Percentiles rank a stretch among this genome's conserved stretches.
Conservation (phyloP, 2,113 vertebrate species). For the Hepsetus odoe region DNA sequence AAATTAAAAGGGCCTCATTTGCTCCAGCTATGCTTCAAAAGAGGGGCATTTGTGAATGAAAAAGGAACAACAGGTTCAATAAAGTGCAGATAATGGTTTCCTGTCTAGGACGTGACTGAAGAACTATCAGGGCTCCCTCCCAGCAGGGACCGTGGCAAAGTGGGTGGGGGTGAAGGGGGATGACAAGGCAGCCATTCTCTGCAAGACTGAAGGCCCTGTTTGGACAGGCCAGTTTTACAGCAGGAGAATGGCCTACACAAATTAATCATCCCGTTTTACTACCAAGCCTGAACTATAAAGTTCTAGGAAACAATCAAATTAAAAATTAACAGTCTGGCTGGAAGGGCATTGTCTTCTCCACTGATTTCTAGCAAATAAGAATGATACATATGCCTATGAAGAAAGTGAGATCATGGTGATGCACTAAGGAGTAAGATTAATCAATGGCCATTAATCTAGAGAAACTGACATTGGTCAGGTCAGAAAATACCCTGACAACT, state of each 20-base stretch:
- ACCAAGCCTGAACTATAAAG: constrained; percentile 46
- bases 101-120: constrained; percentile 46
- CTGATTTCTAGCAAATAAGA: background rate
- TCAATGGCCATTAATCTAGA: constrained; percentile 4
- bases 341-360: constrained; percentile 34
- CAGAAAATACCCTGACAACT: background rate
- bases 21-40: constrained; percentile 18
- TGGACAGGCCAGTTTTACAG: constrained; percentile 50
- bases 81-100: constrained; percentile 55
- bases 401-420: background rate
- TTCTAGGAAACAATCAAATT: constrained; percentile 52
- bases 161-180: constrained; percentile 10
- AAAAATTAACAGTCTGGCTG: constrained; percentile 47
- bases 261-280: constrained; percentile 53
- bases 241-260: constrained; percentile 44
- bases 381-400: constrained; percentile 19
- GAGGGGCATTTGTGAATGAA: constrained; percentile 38
- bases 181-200: constrained; percentile 44
- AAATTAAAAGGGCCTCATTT: constrained; percentile 43
- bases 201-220: constrained; percentile 38
- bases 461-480: constrained; percentile 19
- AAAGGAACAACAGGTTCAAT: constrained; percentile 55
- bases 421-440: background rate
- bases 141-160: constrained; percentile 35
- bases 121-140: constrained; percentile 38